These are phyloP conservation scores for Dasypolia templi DNA, from an alignment of 2,888 invertebrate genomes.

Conservation along the genomic window DNA sequence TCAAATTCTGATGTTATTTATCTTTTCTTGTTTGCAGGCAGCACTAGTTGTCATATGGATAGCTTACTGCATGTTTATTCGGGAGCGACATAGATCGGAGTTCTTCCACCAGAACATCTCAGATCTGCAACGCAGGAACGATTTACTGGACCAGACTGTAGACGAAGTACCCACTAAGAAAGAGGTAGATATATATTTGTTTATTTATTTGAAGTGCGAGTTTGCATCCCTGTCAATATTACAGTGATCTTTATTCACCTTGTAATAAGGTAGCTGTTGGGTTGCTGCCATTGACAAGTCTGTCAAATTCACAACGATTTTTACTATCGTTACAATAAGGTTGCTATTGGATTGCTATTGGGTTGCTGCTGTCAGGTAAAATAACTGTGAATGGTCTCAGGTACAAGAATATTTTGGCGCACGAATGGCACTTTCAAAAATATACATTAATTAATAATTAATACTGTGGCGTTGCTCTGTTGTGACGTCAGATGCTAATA, in stretches of 20 bases:
- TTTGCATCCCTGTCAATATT: no score
- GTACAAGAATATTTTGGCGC: neutral
- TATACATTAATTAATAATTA: no score
- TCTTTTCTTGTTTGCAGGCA: conserved; percentile 75
- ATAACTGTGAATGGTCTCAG: no score
- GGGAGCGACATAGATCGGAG: conserved; percentile 83
- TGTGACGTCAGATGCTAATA: no score
- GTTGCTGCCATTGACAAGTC: no score
- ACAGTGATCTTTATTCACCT: no score
- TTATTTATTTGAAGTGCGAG: neutral
- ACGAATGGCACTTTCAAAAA: neutral
- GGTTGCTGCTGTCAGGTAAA: no score
- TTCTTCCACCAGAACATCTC: conserved; percentile 79
- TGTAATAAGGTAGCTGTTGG: no score
- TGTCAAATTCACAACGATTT: no score
- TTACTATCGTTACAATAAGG: no score
- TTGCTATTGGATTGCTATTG: no score
- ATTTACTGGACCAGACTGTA: conserved; percentile 72
- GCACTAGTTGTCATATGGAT: conserved; percentile 82
- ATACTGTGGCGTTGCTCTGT: no score
- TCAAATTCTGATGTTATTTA: neutral
- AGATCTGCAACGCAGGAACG: conserved; percentile 78
- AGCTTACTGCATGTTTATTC: conserved; percentile 86
- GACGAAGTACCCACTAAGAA: conserved; percentile 70
- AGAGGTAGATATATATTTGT: conserved; percentile 49